Evolutionary conservation across 1,140 invertebrate genomes (phyloP).

Genomic region (Drosophila hydei): DNA sequence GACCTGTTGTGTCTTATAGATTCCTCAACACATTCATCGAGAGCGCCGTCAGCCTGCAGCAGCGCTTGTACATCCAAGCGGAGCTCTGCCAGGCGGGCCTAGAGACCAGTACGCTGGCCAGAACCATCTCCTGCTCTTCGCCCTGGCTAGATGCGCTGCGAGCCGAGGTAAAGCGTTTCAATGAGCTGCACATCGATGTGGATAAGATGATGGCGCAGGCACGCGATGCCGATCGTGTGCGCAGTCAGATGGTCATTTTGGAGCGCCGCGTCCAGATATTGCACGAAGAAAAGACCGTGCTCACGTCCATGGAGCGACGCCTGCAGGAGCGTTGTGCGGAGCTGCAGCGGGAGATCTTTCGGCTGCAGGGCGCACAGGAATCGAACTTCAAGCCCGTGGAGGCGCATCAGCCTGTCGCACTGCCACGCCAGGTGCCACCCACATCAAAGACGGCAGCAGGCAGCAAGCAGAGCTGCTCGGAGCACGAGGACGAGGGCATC

Average conservation of each 20-base stretch:
- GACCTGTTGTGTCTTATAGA: slow-evolving; percentile 22
- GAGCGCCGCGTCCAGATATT: slow-evolving; percentile 90
- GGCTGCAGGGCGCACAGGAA: slow-evolving; percentile 78
- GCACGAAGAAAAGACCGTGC: slow-evolving; percentile 91
- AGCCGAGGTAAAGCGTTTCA: slow-evolving; percentile 89
- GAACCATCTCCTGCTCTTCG: slow-evolving; percentile 85
- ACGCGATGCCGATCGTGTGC: slow-evolving; percentile 77
- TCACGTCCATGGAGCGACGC: slow-evolving; percentile 90
- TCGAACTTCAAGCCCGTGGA: slow-evolving; percentile 76
- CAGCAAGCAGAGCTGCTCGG: slow-evolving; percentile 86
- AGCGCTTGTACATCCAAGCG: slow-evolving; percentile 94
- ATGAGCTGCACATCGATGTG: slow-evolving; percentile 89
- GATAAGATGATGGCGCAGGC: slow-evolving; percentile 84
- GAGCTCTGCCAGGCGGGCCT: slow-evolving; percentile 94
- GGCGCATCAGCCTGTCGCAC: slow-evolving; percentile 71
- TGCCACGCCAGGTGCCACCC: slow-evolving; percentile 78
- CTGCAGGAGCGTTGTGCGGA: slow-evolving; percentile 90
- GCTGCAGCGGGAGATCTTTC: slow-evolving; percentile 86
- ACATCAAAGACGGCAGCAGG: slow-evolving; percentile 30
- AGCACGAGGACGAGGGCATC: slow-evolving; percentile 93
- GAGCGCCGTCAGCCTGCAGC: slow-evolving; percentile 89
- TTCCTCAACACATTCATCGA: slow-evolving; percentile 93
- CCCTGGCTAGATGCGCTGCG: slow-evolving; percentile 85
- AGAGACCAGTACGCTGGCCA: slow-evolving; percentile 88
- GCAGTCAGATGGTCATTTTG: slow-evolving; percentile 87